Evolutionary conservation across 2,113 vertebrate genomes (phyloP).

Genomic region (Orcinus orca): DNA sequence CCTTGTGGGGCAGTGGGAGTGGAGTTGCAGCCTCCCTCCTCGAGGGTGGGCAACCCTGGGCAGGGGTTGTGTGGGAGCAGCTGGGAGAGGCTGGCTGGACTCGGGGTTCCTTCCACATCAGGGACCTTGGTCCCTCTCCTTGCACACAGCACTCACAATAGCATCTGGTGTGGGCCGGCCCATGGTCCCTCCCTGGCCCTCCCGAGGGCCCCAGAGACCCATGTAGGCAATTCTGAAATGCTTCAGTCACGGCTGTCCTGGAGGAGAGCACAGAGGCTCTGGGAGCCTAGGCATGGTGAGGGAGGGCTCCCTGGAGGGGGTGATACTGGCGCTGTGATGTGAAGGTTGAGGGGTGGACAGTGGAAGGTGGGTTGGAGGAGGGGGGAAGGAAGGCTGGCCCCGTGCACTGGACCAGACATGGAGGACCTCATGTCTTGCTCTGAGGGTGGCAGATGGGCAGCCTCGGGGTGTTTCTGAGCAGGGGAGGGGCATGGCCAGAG

Average conservation of each 20-base stretch:
- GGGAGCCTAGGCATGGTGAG: background rate
- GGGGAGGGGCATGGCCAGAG: background rate
- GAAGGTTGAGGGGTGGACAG: background rate
- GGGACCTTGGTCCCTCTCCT: background rate
- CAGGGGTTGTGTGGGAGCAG: background rate
- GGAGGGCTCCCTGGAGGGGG: background rate
- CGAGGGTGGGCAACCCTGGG: background rate
- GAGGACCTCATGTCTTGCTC: background rate
- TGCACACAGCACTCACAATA: background rate
- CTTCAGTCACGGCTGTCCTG: background rate
- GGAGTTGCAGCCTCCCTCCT: too few relatives aligned
- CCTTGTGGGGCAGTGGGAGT: fast-evolving
- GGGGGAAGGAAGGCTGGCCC: background rate
- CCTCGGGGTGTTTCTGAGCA: background rate
- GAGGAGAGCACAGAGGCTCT: background rate
- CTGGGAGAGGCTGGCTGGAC: background rate
- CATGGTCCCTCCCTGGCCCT: fast-evolving
- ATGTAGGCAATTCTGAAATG: background rate
- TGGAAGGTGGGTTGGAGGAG: background rate
- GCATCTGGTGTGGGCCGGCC: background rate
- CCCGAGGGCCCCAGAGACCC: background rate
- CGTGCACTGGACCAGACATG: background rate
- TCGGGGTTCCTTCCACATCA: background rate
- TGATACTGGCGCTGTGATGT: background rate
- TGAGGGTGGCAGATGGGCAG: fast-evolving